A percentile compares a stretch with the other conserved stretches of the same genome.
Evolutionary conservation across 2,113 vertebrate genomes (phyloP).

Genomic region (Thunnus thynnus): DNA sequence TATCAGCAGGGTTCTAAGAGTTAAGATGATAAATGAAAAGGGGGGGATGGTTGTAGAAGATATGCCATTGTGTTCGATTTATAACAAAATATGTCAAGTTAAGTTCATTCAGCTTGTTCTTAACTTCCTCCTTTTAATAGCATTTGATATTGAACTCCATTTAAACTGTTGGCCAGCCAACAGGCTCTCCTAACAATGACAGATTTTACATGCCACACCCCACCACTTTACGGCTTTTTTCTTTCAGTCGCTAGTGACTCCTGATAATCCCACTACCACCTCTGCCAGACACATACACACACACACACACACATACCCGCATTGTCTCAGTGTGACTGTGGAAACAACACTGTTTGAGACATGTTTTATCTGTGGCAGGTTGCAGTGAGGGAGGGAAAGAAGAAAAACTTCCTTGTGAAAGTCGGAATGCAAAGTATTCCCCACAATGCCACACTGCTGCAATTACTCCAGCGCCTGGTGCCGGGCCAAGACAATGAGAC

Average conservation of each 20-base stretch:
- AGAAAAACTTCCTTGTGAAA: constrained; percentile 81
- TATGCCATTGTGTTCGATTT: constrained; percentile 10
- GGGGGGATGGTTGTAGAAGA: constrained; percentile 19
- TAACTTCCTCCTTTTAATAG: constrained; percentile 19
- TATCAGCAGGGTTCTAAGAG: constrained; percentile 77
- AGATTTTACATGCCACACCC: constrained; percentile 18
- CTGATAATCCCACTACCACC: constrained; percentile 5
- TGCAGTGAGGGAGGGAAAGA: constrained; percentile 68
- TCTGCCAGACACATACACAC: constrained; percentile 1
- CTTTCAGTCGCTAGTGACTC: constrained; percentile 12
- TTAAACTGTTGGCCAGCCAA: constrained; percentile 18
- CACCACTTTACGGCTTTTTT: constrained; percentile 21
- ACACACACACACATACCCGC: constrained; percentile 34
- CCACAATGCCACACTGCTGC: constrained; percentile 84
- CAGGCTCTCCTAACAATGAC: background rate
- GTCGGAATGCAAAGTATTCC: constrained; percentile 84
- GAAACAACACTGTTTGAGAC: constrained; percentile 57
- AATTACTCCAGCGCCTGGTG: constrained; percentile 82
- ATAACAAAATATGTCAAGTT: constrained; percentile 25
- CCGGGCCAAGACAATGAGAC: constrained; percentile 83
- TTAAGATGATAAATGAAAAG: constrained; percentile 70
- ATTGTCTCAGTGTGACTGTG: constrained; percentile 52
- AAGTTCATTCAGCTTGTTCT: constrained; percentile 27
- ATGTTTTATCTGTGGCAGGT: constrained; percentile 78
- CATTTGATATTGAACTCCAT: constrained; percentile 28